Evolutionary conservation across 2,113 vertebrate genomes (phyloP), one percentile per base, ranked within the genome.

Genomic region (Eleginops maclovinus): DNA sequence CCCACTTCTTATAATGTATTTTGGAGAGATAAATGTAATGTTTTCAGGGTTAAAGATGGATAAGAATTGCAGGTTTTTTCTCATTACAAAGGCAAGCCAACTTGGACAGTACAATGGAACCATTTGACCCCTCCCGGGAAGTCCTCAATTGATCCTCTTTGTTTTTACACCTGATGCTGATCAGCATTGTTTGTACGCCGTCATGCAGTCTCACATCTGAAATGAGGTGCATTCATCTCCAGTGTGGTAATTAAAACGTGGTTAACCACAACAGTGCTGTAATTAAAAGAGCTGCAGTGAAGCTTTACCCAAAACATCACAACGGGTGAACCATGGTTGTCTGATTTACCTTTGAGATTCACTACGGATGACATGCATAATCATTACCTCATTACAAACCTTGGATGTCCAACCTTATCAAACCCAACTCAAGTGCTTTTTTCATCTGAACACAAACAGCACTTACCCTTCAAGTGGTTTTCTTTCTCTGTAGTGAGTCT

Each of bases 191-290:
- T 77, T 77, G 41, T 44, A 17, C 60, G 51, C 84, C 26, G 54
- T 26, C 66, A 68, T 15, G 3, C 36, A 26, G 56, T 64, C 60
- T 43, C 53, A 28, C 66, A 68, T 81, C 82, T 88, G 58, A 88
- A 90, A 91, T 91, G 11, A 86, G 79, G 81, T 70, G 83, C 80
- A 86, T 92, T 87, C 73, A 79, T 91, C 87, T 84, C 68, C 65
- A 62, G 56, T 71, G 79, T 83, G 64, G 75, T 89, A 90, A 92
- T 94, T 93, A 92, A 87, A 83, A 69, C 63, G 73, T 84, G 72
- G 88, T 81, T 72, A 89, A 86, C 90, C 87, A 78, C 71, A 87
- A 79, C 59, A 62, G 75, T 81, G 69, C 85, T 84, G 84, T 85
- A 84, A 81, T 86, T 87, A 69, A 16, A 54, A 65, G 73, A 26